A percentile compares a stretch with the other conserved stretches of the same genome.
Evolutionary conservation across 2,113 vertebrate species (phyloP).

Genomic region (Pycnonotus jocosus): DNA sequence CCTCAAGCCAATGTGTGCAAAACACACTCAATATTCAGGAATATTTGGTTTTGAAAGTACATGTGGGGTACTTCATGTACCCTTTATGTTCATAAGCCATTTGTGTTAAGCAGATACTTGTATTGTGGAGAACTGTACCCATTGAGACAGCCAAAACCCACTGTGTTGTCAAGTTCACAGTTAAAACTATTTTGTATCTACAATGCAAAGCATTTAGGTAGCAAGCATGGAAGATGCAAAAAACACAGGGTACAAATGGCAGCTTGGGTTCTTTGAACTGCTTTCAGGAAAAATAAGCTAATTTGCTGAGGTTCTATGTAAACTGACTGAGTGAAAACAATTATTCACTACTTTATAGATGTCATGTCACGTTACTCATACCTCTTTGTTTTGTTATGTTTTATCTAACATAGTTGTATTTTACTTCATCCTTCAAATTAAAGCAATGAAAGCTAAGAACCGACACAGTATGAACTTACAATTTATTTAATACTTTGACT

Average conservation of each 20-base stretch:
- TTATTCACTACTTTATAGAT: slow-evolving; percentile 6
- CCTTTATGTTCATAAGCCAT: background rate
- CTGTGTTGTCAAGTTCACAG: background rate
- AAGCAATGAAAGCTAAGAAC: slow-evolving; percentile 46
- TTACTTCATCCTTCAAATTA: slow-evolving; percentile 43
- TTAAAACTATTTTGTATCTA: background rate
- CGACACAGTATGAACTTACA: background rate
- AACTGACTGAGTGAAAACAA: background rate
- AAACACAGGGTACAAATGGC: background rate
- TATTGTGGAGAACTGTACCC: background rate
- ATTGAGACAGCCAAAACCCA: fast-evolving
- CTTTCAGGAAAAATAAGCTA: background rate
- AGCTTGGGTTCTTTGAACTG: background rate
- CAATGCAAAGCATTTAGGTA: background rate
- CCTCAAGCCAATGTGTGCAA: background rate
- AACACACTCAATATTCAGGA: background rate
- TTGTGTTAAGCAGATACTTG: background rate
- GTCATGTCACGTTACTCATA: background rate
- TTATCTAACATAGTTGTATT: slow-evolving; percentile 29
- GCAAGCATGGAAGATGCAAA: background rate
- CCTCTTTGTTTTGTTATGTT: background rate
- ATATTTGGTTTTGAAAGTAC: background rate
- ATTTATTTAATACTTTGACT: slow-evolving; percentile 60
- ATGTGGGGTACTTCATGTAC: no score
- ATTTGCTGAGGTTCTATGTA: background rate